phyloP scores from a whole-genome alignment of 2,797 vertebrate genomes.

The Garrulus glandarius region DNA sequence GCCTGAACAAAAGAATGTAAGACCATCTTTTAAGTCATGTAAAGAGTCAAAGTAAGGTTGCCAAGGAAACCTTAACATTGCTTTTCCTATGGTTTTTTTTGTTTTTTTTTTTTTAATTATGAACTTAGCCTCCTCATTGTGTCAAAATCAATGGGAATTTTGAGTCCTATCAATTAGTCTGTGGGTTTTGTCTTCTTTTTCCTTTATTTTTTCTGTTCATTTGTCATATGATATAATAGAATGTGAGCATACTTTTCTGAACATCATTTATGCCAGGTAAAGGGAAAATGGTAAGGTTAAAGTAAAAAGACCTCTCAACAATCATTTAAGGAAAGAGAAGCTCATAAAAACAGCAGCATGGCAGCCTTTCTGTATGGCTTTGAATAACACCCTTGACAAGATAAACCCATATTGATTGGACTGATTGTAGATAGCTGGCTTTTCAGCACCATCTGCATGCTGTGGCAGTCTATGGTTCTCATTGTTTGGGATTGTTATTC shows the following conservation, averaged over 20 bases:
- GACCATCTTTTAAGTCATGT: not conserved
- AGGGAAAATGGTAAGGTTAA: not conserved
- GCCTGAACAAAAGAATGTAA: not conserved
- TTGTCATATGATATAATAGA: not conserved
- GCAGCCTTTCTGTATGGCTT: not conserved
- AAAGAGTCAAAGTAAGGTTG: slow-evolving; percentile 32
- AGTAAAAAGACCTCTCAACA: not conserved
- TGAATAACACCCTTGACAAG: not conserved
- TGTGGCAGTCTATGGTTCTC: not conserved
- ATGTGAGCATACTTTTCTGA: not conserved
- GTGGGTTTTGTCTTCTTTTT: not conserved
- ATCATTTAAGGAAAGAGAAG: not conserved
- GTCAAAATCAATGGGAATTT: slow-evolving; percentile 18
- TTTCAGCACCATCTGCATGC: slow-evolving; percentile 52
- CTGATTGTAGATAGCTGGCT: not conserved
- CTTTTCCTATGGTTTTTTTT: not conserved
- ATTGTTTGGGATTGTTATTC: slow-evolving; percentile 33
- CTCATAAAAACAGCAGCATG: not conserved
- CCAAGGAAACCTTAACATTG: slow-evolving; percentile 27
- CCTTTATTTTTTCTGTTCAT: not conserved
- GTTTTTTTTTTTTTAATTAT: not conserved
- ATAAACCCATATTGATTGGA: not conserved
- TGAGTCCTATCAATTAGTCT: not conserved
- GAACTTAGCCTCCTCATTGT: not conserved
- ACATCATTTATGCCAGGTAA: not conserved